Percentiles rank a stretch among this genome's conserved stretches.
Conservation (phyloP, 2,113 vertebrate genomes). For the Setophaga kirtlandii region DNA sequence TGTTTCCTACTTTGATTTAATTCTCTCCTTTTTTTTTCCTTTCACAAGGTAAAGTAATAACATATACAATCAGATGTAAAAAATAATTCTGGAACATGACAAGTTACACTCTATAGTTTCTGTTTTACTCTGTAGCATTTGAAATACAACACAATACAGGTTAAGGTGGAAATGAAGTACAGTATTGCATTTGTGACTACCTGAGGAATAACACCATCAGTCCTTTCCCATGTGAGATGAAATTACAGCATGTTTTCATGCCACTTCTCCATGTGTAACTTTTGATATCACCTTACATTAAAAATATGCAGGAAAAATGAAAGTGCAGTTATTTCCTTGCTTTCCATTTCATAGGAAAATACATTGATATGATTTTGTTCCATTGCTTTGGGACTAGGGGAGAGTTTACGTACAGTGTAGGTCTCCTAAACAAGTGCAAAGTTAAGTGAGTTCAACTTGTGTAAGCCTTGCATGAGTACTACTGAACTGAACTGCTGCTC, state of each 20-base stretch:
- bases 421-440: neutral
- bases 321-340: neutral
- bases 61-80: neutral
- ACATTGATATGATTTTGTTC: neutral
- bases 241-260: neutral
- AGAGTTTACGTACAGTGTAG: neutral
- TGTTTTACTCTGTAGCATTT: neutral
- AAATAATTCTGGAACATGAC: neutral
- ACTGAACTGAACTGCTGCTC: neutral
- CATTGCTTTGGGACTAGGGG: neutral
- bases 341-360: constrained; percentile 10
- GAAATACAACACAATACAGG: neutral
- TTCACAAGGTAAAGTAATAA: neutral
- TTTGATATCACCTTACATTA: neutral
- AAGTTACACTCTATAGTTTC: neutral
- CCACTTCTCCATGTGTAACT: neutral
- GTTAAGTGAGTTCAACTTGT: neutral
- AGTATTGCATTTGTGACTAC: neutral
- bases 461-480: neutral
- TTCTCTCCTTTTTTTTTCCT: neutral
- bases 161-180: neutral
- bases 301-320: neutral
- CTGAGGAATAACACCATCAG: neutral
- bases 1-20: constrained; percentile 37
- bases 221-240: neutral